phyloP scores from a whole-genome alignment of 2,113 vertebrate species.

The Orientallactaga bullata region DNA sequence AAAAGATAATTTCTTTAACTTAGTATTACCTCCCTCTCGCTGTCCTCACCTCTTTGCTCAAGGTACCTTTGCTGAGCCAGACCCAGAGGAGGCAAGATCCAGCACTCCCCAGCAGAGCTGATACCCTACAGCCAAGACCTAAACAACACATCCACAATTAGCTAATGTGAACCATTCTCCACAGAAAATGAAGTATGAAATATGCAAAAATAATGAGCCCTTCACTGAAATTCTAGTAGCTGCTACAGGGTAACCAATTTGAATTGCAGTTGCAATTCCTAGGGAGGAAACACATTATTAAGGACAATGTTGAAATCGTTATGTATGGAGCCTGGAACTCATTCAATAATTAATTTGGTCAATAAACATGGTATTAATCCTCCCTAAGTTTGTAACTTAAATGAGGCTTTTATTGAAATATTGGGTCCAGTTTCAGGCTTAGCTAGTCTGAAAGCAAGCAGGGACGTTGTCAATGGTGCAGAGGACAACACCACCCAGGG shows the following conservation, averaged over 20 bases:
- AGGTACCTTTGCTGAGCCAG: constrained; percentile 25
- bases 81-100: background rate
- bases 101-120: background rate
- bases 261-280: constrained; percentile 59
- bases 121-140: constrained; percentile 12
- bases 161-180: constrained; percentile 67
- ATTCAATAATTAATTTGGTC: constrained; percentile 70
- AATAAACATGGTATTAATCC: constrained; percentile 76
- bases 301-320: constrained; percentile 68
- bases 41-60: background rate
- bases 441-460: background rate
- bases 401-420: constrained; percentile 74
- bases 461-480: background rate
- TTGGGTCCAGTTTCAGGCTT: constrained; percentile 57
- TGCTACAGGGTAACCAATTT: constrained; percentile 63
- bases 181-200: constrained; percentile 76
- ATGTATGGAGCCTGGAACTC: constrained; percentile 52
- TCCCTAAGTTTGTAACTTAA: constrained; percentile 69
- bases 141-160: constrained; percentile 70
- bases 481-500: background rate
- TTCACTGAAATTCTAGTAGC: constrained; percentile 55
- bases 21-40: background rate
- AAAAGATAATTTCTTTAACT: no score
- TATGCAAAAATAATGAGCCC: constrained; percentile 77
- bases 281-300: constrained; percentile 65